Conservation (phyloP, 2,888 invertebrate species). For the Nemotelus pantherinus region DNA sequence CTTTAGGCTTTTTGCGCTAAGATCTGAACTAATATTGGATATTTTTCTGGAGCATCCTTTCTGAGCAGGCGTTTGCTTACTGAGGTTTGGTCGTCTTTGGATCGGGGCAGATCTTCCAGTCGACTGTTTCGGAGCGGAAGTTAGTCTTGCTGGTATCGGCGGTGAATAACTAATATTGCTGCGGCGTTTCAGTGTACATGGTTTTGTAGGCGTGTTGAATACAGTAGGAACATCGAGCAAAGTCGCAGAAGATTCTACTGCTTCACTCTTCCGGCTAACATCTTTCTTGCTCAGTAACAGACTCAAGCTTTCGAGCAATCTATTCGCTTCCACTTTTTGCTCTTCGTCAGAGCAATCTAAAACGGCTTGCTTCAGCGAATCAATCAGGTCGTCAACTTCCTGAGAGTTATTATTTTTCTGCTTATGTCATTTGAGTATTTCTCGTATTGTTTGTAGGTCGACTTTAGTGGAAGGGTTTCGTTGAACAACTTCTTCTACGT, state of each 20-base stretch:
- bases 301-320: slow-evolving; percentile 55
- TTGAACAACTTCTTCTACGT: not conserved
- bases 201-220: slow-evolving; percentile 23
- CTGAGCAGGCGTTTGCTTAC: not conserved
- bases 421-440: slow-evolving; percentile 50
- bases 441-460: slow-evolving; percentile 43
- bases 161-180: slow-evolving; percentile 30
- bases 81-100: not conserved
- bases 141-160: not conserved
- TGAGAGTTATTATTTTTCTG: slow-evolving; percentile 48
- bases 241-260: not conserved
- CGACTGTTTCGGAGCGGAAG: not conserved
- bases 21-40: slow-evolving; percentile 11
- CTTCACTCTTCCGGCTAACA: not conserved
- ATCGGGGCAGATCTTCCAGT: not conserved
- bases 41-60: slow-evolving; percentile 28
- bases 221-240: slow-evolving; percentile 21
- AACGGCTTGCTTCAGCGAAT: slow-evolving; percentile 54
- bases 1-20: slow-evolving; percentile 35
- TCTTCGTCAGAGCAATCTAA: slow-evolving; percentile 51
- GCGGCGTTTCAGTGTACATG: slow-evolving; percentile 16
- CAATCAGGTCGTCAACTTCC: slow-evolving; percentile 53
- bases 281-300: slow-evolving; percentile 48
- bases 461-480: not conserved
- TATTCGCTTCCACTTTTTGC: slow-evolving; percentile 54